Conservation (phyloP, 1,140 invertebrate genomes). For the Trigoniulus corallinus region DNA sequence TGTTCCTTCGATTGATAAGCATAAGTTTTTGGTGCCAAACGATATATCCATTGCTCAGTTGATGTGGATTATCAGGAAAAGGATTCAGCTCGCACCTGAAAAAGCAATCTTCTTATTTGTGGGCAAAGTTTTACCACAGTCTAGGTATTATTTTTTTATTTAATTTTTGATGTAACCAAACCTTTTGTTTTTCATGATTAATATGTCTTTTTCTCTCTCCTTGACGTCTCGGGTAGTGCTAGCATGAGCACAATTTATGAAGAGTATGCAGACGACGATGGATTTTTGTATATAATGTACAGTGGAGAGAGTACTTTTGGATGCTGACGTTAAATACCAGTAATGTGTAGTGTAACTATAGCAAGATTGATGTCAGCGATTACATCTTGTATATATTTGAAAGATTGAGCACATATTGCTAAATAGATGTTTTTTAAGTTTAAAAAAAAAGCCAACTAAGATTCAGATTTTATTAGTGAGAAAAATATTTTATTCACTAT, state of each 20-base stretch:
- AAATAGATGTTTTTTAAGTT: neutral
- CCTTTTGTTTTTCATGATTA: constrained; percentile 6
- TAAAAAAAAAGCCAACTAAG: neutral
- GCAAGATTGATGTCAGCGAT: neutral
- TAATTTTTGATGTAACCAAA: neutral
- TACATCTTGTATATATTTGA: neutral
- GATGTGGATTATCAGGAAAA: constrained; percentile 34
- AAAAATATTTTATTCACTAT: neutral
- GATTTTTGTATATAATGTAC: constrained; percentile 33
- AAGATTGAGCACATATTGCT: neutral
- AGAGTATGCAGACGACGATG: constrained; percentile 33
- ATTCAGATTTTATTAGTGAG: neutral
- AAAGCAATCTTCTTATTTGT: constrained; percentile 35
- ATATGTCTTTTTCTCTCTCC: too few relatives aligned
- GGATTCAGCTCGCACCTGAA: constrained; percentile 30
- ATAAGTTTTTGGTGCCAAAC: constrained; percentile 33
- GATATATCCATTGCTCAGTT: constrained; percentile 37
- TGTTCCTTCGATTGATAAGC: constrained; percentile 31
- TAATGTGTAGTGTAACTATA: neutral
- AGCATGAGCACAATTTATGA: constrained; percentile 32
- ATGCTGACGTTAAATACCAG: constrained; percentile 1
- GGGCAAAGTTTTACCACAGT: constrained; percentile 30
- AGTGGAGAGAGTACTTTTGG: constrained; percentile 27
- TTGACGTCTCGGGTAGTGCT: constrained; percentile 19
- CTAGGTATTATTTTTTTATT: constrained; percentile 22